These are phyloP conservation scores for Panagrolaimus sp. DNA, from an alignment of 1,140 invertebrate genomes.

Conservation along the genomic window DNA sequence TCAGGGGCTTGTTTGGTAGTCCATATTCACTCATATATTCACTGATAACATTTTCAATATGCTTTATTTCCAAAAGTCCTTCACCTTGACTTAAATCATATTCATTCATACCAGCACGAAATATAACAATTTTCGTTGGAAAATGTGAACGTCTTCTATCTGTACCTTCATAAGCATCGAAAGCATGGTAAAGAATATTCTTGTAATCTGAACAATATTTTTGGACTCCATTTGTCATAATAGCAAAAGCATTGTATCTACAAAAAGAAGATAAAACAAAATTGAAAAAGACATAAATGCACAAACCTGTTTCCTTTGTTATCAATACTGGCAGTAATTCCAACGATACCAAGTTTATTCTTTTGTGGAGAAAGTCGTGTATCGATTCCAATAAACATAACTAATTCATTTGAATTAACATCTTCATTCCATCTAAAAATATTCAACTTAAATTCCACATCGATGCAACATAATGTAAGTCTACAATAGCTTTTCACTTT, in stretches of 20 bases:
- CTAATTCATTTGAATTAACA: not conserved
- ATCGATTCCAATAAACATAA: slow-evolving; percentile 2
- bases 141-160: not conserved
- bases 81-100: not conserved
- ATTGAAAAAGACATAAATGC: not conserved
- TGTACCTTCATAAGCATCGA: not conserved
- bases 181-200: no score
- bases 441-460: no score
- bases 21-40: not conserved
- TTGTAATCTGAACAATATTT: no score
- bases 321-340: not conserved
- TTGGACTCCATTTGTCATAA: no score
- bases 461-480: no score
- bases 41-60: not conserved
- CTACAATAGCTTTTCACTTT: no score
- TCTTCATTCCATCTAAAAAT: no score
- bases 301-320: not conserved
- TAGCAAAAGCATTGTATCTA: no score
- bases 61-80: not conserved
- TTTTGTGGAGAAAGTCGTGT: not conserved
- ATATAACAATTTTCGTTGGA: not conserved
- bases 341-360: slow-evolving; percentile 1
- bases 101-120: slow-evolving; percentile 2
- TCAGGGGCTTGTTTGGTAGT: not conserved
- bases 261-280: not conserved